These are phyloP conservation scores for Silurus meridionalis DNA, from an alignment of 2,113 vertebrate genomes.

Conservation along the genomic window DNA sequence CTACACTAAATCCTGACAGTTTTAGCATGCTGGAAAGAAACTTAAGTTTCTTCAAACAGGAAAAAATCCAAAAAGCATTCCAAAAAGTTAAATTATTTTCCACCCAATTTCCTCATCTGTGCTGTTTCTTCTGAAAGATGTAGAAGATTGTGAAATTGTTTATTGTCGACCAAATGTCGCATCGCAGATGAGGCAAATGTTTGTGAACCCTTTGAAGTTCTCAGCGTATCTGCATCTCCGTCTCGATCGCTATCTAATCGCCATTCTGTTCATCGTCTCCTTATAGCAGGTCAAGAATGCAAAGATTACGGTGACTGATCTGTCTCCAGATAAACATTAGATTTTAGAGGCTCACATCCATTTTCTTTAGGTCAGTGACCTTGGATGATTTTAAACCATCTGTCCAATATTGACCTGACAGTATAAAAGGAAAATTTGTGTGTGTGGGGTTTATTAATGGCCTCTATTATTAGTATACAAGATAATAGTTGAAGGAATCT, in stretches of 20 bases:
- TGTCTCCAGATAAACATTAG: neutral
- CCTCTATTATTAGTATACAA: neutral
- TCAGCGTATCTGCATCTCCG: neutral
- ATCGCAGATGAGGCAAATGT: neutral
- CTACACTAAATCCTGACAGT: neutral
- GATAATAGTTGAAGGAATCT: neutral
- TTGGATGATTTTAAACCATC: neutral
- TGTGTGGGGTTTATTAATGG: neutral
- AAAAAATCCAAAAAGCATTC: neutral
- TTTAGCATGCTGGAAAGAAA: neutral
- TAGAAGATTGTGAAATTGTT: neutral
- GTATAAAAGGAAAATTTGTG: neutral
- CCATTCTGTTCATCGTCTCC: neutral
- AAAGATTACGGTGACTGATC: neutral
- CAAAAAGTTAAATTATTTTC: neutral
- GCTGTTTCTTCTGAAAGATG: neutral
- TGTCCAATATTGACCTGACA: neutral
- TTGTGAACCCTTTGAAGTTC: constrained; percentile 9
- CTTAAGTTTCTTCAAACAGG: no score
- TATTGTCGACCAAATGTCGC: neutral
- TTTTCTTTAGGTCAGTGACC: neutral
- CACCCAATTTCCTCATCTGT: neutral
- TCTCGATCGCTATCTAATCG: constrained; percentile 6
- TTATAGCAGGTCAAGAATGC: neutral
- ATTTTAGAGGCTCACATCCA: neutral